These are phyloP conservation scores for Agrotis exclamationis DNA, from an alignment of 2,888 invertebrate species.

Conservation along the genomic window DNA sequence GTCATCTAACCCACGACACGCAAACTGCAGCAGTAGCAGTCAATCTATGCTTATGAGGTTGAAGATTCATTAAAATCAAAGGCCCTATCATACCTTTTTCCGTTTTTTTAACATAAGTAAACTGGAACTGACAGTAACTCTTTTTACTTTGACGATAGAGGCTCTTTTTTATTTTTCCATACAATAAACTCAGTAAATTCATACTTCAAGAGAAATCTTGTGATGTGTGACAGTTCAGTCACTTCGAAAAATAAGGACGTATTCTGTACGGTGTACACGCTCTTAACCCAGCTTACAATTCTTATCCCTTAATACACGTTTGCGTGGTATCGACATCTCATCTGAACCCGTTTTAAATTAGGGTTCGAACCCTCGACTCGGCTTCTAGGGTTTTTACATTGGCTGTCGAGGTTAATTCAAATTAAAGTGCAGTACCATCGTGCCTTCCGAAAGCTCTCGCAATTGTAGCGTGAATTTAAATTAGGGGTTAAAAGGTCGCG, in stretches of 20 bases:
- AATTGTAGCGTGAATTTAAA: slow-evolving; percentile 62
- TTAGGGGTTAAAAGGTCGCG: slow-evolving; percentile 54
- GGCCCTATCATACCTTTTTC: no score
- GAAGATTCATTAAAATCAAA: no score
- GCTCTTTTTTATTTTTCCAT: neutral
- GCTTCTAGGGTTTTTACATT: slow-evolving; percentile 53
- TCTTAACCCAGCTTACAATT: slow-evolving; percentile 28
- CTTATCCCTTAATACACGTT: slow-evolving; percentile 26
- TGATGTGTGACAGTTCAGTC: no score
- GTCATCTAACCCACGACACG: no score
- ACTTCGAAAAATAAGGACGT: no score
- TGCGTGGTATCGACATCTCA: slow-evolving; percentile 57
- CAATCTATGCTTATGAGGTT: no score
- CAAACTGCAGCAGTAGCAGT: no score
- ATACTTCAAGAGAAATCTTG: no score
- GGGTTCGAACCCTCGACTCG: slow-evolving; percentile 39
- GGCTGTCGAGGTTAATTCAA: slow-evolving; percentile 61
- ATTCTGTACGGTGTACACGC: neutral
- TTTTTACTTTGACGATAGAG: neutral
- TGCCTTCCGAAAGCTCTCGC: slow-evolving; percentile 38
- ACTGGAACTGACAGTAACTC: no score
- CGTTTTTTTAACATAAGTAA: no score
- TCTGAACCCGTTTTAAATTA: slow-evolving; percentile 60
- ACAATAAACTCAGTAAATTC: no score
- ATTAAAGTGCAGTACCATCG: slow-evolving; percentile 62